Evolutionary conservation across 2,113 vertebrate species (phyloP).

Genomic region (Helogale parvula): DNA sequence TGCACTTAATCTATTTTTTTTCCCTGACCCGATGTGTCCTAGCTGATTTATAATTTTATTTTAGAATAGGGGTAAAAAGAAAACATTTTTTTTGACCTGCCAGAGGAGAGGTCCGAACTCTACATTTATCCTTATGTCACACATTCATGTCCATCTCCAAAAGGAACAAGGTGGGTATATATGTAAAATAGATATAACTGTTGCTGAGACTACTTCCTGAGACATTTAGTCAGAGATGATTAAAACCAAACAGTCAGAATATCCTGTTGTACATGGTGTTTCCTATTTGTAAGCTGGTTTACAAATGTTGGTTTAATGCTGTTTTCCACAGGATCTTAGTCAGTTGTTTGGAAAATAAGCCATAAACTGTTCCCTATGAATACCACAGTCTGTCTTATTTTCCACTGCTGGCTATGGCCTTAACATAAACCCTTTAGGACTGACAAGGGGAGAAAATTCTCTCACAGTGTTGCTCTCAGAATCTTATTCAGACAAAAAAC

Average conservation of each 20-base stretch:
- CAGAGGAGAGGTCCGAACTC: background rate
- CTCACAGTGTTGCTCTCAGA: background rate
- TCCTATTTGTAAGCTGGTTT: conserved; percentile 44
- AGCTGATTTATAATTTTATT: conserved; percentile 38
- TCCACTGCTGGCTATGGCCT: background rate
- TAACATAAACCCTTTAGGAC: background rate
- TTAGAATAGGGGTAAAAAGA: conserved; percentile 16
- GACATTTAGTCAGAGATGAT: conserved; percentile 46
- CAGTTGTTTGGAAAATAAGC: conserved; percentile 60
- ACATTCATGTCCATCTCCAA: background rate
- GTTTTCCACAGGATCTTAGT: conserved; percentile 46
- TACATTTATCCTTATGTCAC: background rate
- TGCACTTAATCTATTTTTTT: background rate
- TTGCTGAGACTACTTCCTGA: background rate
- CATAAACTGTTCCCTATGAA: conserved; percentile 1
- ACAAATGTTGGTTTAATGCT: conserved; percentile 53
- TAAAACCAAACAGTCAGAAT: conserved; percentile 61
- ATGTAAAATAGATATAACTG: conserved; percentile 14
- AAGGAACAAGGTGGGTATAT: background rate
- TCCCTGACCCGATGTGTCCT: background rate
- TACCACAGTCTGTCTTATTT: conserved; percentile 13
- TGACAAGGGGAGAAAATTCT: conserved; percentile 1
- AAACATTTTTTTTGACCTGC: background rate
- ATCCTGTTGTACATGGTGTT: background rate
- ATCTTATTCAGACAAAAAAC: background rate